phyloP scores from a whole-genome alignment of 2,797 vertebrate genomes.

The Nasua narica region DNA sequence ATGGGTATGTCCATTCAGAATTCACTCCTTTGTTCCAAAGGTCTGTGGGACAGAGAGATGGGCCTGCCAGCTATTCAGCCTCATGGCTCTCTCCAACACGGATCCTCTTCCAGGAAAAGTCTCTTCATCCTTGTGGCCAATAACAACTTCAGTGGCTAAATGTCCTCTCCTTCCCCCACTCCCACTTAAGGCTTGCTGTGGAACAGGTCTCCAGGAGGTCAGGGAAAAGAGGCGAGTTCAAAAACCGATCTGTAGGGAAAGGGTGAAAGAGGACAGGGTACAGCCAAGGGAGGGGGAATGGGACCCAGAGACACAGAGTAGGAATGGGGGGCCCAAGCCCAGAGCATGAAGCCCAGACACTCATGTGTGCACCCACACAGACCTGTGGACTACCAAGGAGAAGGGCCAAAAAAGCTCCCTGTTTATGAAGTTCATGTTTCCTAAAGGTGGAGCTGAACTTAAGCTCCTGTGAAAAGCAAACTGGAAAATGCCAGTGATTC shows the following conservation, averaged over 20 bases:
- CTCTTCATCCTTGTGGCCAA: background rate
- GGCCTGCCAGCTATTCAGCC: background rate
- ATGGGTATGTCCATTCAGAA: background rate
- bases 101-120: background rate
- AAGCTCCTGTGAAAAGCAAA: background rate
- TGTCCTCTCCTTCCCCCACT: background rate
- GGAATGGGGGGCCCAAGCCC: background rate
- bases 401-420: background rate
- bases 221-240: background rate
- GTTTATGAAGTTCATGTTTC: background rate
- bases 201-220: background rate
- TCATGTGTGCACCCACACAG: background rate
- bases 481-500: slow-evolving; percentile 24
- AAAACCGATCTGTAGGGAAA: background rate
- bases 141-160: background rate
- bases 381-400: background rate
- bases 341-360: background rate
- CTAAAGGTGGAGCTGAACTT: background rate
- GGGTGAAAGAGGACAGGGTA: background rate
- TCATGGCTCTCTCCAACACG: background rate
- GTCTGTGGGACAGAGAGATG: background rate
- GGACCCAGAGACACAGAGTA: background rate
- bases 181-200: background rate
- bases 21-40: background rate
- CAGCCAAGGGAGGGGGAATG: background rate